Percentiles rank a stretch among this genome's conserved stretches.
These are phyloP conservation scores for Villa cingulata DNA, from an alignment of 2,888 invertebrate genomes.

Conservation along the genomic window DNA sequence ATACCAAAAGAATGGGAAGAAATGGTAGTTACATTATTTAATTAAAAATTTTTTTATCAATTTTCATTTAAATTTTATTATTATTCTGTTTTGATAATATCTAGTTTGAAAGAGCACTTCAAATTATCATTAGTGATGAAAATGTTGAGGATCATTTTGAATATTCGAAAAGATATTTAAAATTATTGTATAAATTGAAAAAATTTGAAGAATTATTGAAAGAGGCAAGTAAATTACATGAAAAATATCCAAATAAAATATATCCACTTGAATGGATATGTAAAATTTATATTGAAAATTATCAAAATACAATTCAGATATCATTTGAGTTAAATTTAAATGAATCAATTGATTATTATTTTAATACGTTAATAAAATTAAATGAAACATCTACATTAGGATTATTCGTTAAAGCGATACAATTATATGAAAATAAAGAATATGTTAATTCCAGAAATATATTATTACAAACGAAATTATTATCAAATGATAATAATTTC, in stretches of 20 bases:
- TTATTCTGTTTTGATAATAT: no score
- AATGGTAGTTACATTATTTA: slow-evolving; percentile 3
- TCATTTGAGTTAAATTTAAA: slow-evolving; percentile 20
- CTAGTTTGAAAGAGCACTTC: slow-evolving; percentile 25
- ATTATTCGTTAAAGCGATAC: slow-evolving; percentile 46
- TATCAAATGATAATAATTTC: slow-evolving; percentile 33
- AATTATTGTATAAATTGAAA: slow-evolving; percentile 28
- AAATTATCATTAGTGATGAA: slow-evolving; percentile 17
- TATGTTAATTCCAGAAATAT: slow-evolving; percentile 43
- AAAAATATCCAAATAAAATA: slow-evolving; percentile 37
- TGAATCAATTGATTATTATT: slow-evolving; percentile 38
- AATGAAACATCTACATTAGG: slow-evolving; percentile 48
- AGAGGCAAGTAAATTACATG: slow-evolving; percentile 38
- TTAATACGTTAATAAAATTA: slow-evolving; percentile 40
- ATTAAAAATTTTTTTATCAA: background rate
- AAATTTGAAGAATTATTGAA: slow-evolving; percentile 36
- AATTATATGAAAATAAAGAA: slow-evolving; percentile 39
- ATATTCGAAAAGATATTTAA: slow-evolving; percentile 22
- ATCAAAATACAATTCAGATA: slow-evolving; percentile 12
- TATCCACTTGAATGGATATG: slow-evolving; percentile 49
- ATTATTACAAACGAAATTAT: slow-evolving; percentile 33
- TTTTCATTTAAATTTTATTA: background rate
- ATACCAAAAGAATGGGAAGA: slow-evolving; percentile 5
- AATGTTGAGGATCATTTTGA: slow-evolving; percentile 14
- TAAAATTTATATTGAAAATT: slow-evolving; percentile 41